Conservation (phyloP, 2,888 invertebrate species). For the Ectemnius continuus region DNA sequence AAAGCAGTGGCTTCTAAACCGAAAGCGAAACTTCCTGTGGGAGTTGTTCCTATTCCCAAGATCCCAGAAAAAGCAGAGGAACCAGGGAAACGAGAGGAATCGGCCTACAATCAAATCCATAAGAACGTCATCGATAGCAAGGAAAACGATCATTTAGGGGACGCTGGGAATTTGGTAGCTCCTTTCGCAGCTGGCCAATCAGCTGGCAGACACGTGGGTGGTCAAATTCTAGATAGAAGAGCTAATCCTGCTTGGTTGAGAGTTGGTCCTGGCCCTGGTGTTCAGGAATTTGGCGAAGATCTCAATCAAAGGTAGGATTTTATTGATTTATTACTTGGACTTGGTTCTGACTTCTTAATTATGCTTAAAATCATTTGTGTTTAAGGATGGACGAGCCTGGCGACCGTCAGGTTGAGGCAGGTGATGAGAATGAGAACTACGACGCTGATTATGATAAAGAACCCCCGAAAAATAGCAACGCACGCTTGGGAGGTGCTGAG, state of each 20-base stretch:
- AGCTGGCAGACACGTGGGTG: constrained; percentile 55
- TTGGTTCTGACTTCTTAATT: background rate
- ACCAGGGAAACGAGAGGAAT: constrained; percentile 46
- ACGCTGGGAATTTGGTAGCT: constrained; percentile 47
- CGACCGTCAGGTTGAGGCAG: constrained; percentile 72
- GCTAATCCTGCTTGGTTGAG: constrained; percentile 61
- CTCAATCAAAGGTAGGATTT: constrained; percentile 66
- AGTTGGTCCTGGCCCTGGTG: constrained; percentile 63
- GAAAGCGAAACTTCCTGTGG: constrained; percentile 71
- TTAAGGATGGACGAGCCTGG: constrained; percentile 68
- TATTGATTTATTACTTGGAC: background rate
- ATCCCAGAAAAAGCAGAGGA: constrained; percentile 63
- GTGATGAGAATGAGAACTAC: constrained; percentile 70
- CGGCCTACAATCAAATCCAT: constrained; percentile 37
- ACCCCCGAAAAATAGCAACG: constrained; percentile 69
- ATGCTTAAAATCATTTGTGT: constrained; percentile 8
- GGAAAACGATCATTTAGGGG: constrained; percentile 48
- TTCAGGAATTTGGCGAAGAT: constrained; percentile 75
- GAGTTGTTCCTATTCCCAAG: constrained; percentile 73
- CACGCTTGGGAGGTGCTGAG: constrained; percentile 70
- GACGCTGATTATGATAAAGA: constrained; percentile 71
- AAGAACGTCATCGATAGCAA: constrained; percentile 44
- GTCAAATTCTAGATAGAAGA: constrained; percentile 56
- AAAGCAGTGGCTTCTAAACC: constrained; percentile 33
- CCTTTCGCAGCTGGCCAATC: constrained; percentile 26